Evolutionary conservation across 2,797 vertebrate genomes (phyloP).

Genomic region (Schizothorax lantsangensis): DNA sequence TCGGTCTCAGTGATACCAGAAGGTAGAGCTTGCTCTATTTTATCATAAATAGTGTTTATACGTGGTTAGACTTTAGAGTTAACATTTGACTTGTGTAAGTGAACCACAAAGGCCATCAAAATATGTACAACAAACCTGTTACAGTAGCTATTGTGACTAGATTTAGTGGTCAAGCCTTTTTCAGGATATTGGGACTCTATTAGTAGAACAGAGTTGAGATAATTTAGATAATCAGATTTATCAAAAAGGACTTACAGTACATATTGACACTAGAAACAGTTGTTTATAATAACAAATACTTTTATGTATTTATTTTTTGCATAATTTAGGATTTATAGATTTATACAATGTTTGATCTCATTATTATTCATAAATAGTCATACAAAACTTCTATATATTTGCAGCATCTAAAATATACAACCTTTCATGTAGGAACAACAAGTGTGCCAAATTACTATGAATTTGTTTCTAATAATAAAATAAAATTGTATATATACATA

Average conservation of each 20-base stretch:
- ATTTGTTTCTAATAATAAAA: background rate
- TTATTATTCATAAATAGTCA: background rate
- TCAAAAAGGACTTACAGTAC: background rate
- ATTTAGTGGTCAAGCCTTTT: background rate
- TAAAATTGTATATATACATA: background rate
- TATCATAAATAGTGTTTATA: background rate
- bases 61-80: background rate
- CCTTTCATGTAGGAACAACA: background rate
- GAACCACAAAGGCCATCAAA: background rate
- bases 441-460: background rate
- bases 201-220: background rate
- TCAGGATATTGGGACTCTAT: background rate
- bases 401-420: background rate
- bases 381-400: background rate
- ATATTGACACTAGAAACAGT: background rate
- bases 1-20: constrained; percentile 4
- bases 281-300: background rate
- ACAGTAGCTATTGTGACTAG: background rate
- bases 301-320: background rate
- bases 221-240: background rate
- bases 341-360: background rate
- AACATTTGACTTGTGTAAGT: background rate
- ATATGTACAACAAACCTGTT: background rate
- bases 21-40: background rate
- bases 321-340: background rate